Evolutionary conservation across 2,888 invertebrate species (phyloP).

Genomic region (Lymantria dispar): DNA sequence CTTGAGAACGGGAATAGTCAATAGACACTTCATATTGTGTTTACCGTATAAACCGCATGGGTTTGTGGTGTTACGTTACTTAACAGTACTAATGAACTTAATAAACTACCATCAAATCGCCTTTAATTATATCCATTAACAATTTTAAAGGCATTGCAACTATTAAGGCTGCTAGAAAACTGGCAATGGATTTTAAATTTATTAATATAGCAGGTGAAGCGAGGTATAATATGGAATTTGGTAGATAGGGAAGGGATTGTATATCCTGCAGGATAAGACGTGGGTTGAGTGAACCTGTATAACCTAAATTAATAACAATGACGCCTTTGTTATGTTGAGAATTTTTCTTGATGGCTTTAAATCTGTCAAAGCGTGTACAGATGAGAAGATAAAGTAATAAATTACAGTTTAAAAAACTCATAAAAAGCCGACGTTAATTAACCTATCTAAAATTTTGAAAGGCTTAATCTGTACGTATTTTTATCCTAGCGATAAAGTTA

Average conservation of each 20-base stretch:
- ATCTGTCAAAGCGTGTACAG: constrained; percentile 49
- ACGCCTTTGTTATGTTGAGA: constrained; percentile 63
- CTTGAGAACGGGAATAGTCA: constrained; percentile 78
- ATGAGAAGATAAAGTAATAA: constrained; percentile 27
- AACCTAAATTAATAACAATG: constrained; percentile 74
- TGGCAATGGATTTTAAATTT: constrained; percentile 38
- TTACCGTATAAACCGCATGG: constrained; percentile 74
- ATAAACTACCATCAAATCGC: constrained; percentile 12
- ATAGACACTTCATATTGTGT: constrained; percentile 81
- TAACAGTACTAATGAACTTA: constrained; percentile 33
- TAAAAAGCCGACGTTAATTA: too few species aligned
- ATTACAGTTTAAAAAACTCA: too few species aligned
- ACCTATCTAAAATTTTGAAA: too few species aligned
- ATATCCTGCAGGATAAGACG: constrained; percentile 68
- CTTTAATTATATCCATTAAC: constrained; percentile 33
- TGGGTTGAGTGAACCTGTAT: constrained; percentile 75
- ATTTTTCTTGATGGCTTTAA: constrained; percentile 56
- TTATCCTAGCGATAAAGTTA: too few species aligned
- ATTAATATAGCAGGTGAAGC: constrained; percentile 7
- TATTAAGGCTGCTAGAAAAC: constrained; percentile 6
- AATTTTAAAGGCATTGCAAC: background rate
- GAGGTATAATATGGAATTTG: constrained; percentile 15
- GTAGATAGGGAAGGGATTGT: constrained; percentile 52
- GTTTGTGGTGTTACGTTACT: constrained; percentile 71
- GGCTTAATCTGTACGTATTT: too few species aligned